phyloP scores from a whole-genome alignment of 1,140 invertebrate species.

The Belonocnema kinseyi region DNA sequence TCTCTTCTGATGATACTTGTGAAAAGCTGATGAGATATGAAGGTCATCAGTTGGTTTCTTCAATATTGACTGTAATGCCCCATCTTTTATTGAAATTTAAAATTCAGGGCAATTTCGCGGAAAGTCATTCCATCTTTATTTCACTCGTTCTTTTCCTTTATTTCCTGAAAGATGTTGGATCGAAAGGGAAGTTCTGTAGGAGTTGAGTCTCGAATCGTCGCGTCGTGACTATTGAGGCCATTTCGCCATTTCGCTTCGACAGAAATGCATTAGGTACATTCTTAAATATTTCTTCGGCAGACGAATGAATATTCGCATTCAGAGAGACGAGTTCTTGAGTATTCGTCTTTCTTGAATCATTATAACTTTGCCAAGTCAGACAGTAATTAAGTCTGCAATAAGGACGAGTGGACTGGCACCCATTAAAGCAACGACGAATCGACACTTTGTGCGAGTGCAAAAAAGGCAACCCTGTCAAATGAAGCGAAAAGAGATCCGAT shows the following conservation, averaged over 20 bases:
- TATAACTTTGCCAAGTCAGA: slow-evolving; percentile 75
- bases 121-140: slow-evolving; percentile 25
- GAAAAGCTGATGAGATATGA: too few species aligned
- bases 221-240: slow-evolving; percentile 1
- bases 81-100: slow-evolving; percentile 12
- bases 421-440: slow-evolving; percentile 73
- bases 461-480: slow-evolving; percentile 72
- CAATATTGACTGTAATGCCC: background rate
- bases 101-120: background rate
- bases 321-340: slow-evolving; percentile 44
- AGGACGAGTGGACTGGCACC: slow-evolving; percentile 72
- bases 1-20: too few species aligned
- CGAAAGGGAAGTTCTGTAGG: background rate
- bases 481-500: slow-evolving; percentile 71
- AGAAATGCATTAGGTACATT: slow-evolving; percentile 39
- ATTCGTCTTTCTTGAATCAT: slow-evolving; percentile 65
- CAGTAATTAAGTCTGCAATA: slow-evolving; percentile 76
- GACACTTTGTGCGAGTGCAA: slow-evolving; percentile 72
- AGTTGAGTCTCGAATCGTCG: background rate
- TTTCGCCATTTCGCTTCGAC: slow-evolving; percentile 7
- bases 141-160: slow-evolving; percentile 30
- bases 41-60: too few species aligned
- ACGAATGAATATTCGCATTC: slow-evolving; percentile 39
- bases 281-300: slow-evolving; percentile 51
- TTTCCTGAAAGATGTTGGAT: slow-evolving; percentile 27